A percentile compares a stretch with the other conserved stretches of the same genome.
phyloP scores from a whole-genome alignment of 2,797 vertebrate species.

The Channallabes apus region DNA sequence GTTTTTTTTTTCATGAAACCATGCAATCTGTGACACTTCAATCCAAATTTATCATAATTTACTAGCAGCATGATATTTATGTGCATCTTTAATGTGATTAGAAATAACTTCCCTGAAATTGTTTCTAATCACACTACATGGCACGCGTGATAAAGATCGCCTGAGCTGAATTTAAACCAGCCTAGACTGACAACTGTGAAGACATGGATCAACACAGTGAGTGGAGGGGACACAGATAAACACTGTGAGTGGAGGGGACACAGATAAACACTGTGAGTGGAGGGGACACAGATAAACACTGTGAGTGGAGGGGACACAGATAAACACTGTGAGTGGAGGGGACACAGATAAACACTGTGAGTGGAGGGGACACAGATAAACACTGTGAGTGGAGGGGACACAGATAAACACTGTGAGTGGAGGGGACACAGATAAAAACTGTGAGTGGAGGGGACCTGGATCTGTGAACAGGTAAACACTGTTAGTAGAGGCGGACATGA shows the following conservation, averaged over 20 bases:
- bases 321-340: not conserved
- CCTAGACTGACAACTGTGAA: not conserved
- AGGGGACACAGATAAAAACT: not conserved
- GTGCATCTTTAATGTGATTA: conserved; percentile 27
- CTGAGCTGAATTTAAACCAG: not conserved
- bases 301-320: not conserved
- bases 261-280: not conserved
- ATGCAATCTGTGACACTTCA: conserved; percentile 7
- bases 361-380: not conserved
- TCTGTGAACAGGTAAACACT: no score
- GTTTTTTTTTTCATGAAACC: not conserved
- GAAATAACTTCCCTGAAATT: not conserved
- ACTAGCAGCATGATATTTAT: conserved; percentile 9
- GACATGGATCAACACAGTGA: not conserved
- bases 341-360: not conserved
- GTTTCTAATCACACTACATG: not conserved
- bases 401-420: not conserved
- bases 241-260: not conserved
- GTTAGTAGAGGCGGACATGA: no score
- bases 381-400: not conserved
- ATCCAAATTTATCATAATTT: not conserved
- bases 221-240: not conserved
- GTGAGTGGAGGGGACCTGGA: not conserved
- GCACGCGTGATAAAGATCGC: not conserved
- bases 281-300: not conserved